These are phyloP conservation scores for Triplophysa dalaica DNA, from an alignment of 2,113 vertebrate genomes.

Conservation along the genomic window DNA sequence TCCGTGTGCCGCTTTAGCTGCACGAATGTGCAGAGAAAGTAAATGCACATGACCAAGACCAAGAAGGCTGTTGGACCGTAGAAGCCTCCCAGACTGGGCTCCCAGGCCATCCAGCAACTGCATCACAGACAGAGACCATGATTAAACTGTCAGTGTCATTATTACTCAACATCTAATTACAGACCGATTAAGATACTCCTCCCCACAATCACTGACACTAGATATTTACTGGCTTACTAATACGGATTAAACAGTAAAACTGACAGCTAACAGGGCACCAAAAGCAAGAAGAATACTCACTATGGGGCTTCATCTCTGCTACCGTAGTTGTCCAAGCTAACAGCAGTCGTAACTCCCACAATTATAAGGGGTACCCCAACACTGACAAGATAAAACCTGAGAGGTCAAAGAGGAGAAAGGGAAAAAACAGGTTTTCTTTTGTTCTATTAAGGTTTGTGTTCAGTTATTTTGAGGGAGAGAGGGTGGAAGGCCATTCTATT, in stretches of 20 bases:
- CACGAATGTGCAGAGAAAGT: slow-evolving; percentile 80
- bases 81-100: slow-evolving; percentile 84
- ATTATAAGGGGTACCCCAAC: slow-evolving; percentile 84
- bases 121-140: neutral
- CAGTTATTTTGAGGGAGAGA: neutral
- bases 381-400: slow-evolving; percentile 84
- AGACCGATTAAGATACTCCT: slow-evolving; percentile 35
- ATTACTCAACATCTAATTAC: slow-evolving; percentile 43
- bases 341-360: slow-evolving; percentile 84
- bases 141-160: slow-evolving; percentile 40
- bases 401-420: neutral
- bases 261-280: slow-evolving; percentile 2
- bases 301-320: slow-evolving; percentile 76
- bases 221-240: slow-evolving; percentile 25
- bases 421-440: neutral
- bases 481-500: neutral
- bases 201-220: slow-evolving; percentile 31
- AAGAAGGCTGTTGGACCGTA: slow-evolving; percentile 81
- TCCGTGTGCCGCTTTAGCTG: slow-evolving; percentile 83
- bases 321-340: slow-evolving; percentile 84
- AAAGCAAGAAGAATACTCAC: slow-evolving; percentile 72
- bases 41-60: slow-evolving; percentile 79
- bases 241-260: slow-evolving; percentile 24
- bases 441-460: no score
- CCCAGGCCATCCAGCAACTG: slow-evolving; percentile 93